Conservation (phyloP, 2,113 vertebrate species). For the Thalassarche chlororhynchos region DNA sequence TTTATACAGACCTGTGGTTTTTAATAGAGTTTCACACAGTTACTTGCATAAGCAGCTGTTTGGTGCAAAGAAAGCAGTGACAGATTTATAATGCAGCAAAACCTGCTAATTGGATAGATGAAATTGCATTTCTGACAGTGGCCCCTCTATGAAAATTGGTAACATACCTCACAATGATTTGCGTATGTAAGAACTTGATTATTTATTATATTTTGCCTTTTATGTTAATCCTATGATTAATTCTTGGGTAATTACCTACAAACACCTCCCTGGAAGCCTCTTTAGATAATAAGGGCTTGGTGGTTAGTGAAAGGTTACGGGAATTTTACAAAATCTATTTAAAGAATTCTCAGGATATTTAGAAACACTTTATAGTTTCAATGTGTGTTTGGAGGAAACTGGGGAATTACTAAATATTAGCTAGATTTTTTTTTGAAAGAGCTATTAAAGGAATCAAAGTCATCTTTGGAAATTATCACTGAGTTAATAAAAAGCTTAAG, state of each 20-base stretch:
- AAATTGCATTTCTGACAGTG: constrained; percentile 73
- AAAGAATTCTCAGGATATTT: background rate
- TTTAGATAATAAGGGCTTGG: constrained; percentile 44
- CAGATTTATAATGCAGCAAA: constrained; percentile 75
- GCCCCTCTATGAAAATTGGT: constrained; percentile 59
- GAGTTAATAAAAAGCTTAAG: background rate
- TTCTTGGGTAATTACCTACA: constrained; percentile 53
- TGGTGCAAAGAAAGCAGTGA: constrained; percentile 61
- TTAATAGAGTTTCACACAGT: constrained; percentile 70
- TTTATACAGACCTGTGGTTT: constrained; percentile 57
- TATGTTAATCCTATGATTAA: constrained; percentile 63
- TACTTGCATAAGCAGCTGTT: constrained; percentile 69
- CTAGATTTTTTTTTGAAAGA: background rate
- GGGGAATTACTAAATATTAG: constrained; percentile 5
- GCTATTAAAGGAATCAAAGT: constrained; percentile 18
- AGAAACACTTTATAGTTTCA: constrained; percentile 7
- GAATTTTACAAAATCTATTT: background rate
- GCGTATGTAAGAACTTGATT: constrained; percentile 26
- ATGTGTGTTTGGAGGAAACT: background rate
- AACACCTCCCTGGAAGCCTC: constrained; percentile 48
- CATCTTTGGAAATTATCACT: constrained; percentile 11
- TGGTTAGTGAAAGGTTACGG: constrained; percentile 36
- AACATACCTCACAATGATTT: constrained; percentile 67
- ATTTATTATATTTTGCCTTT: constrained; percentile 35
- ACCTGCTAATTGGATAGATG: constrained; percentile 75